phyloP scores from a whole-genome alignment of 1,140 invertebrate species.

The Ips nitidus region DNA sequence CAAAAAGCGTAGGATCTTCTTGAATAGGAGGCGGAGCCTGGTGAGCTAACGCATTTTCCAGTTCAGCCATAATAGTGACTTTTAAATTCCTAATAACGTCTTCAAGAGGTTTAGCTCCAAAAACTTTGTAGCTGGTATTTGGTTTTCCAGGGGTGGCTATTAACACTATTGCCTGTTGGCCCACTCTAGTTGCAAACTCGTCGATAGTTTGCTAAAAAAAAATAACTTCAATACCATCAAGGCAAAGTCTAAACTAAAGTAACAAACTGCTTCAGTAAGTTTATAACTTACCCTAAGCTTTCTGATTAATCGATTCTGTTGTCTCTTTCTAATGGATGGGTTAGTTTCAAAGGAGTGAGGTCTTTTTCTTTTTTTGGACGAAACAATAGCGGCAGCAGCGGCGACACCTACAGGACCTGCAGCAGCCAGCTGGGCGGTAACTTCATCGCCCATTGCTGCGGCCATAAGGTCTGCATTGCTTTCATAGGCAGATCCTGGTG shows the following conservation, averaged over 20 bases:
- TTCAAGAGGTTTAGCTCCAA: conserved; percentile 95
- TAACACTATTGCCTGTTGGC: conserved; percentile 95
- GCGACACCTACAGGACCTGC: conserved; percentile 95
- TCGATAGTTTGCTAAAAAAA: conserved; percentile 87
- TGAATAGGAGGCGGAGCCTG: conserved; percentile 82
- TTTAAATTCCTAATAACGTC: conserved; percentile 92
- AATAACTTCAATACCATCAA: conserved; percentile 6
- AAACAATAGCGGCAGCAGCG: conserved; percentile 94
- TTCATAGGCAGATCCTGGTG: conserved; percentile 69
- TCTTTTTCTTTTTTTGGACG: conserved; percentile 92
- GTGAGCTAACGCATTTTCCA: conserved; percentile 85
- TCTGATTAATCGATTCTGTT: conserved; percentile 90
- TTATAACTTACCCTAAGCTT: conserved; percentile 73
- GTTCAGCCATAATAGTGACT: conserved; percentile 89
- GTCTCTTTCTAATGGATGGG: conserved; percentile 93
- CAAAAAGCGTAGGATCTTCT: conserved; percentile 91
- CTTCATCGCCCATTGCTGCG: conserved; percentile 85
- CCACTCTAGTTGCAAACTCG: conserved; percentile 94
- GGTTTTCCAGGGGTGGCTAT: conserved; percentile 97
- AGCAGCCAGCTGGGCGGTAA: conserved; percentile 92
- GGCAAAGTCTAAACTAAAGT: background rate
- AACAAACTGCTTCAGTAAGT: too few relatives aligned
- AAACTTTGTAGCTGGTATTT: conserved; percentile 93
- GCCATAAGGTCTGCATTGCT: conserved; percentile 75
- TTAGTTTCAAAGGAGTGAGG: conserved; percentile 98